Percentiles rank a stretch among this genome's conserved stretches.
These are phyloP conservation scores for Cloeon dipterum DNA, from an alignment of 2,888 invertebrate genomes.

Conservation along the genomic window DNA sequence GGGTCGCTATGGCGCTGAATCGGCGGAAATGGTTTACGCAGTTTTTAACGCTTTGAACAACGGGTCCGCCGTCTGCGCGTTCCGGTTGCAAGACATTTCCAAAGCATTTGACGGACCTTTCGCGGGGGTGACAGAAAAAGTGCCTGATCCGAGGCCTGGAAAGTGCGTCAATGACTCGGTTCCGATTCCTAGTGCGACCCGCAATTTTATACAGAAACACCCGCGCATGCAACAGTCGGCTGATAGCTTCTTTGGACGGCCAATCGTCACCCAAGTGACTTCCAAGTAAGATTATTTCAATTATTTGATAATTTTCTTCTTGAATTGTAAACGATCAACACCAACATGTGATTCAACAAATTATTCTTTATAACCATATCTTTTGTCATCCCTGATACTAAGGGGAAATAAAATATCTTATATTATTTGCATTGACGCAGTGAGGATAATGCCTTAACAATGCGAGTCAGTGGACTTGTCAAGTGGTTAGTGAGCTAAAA, in stretches of 20 bases:
- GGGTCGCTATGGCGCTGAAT: conserved; percentile 66
- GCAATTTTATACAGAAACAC: conserved; percentile 88
- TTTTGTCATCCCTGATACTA: no score
- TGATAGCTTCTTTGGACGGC: conserved; percentile 56
- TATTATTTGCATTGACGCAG: no score
- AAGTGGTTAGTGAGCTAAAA: no score
- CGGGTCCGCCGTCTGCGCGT: conserved; percentile 96
- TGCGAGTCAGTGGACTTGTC: no score
- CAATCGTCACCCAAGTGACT: conserved; percentile 67
- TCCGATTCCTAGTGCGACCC: conserved; percentile 59
- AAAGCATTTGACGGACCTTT: conserved; percentile 92
- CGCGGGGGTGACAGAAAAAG: conserved; percentile 85
- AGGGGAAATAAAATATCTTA: no score
- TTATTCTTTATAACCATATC: conserved; percentile 2
- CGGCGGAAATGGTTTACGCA: conserved; percentile 77
- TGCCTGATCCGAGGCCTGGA: conserved; percentile 66
- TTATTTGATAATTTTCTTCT: no score
- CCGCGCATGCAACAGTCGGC: conserved; percentile 89
- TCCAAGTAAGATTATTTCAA: conserved; percentile 37
- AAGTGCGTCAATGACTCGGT: conserved; percentile 77
- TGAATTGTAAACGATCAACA: neutral
- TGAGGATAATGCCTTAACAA: no score
- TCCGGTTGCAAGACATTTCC: conserved; percentile 81
- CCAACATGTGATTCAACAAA: no score
- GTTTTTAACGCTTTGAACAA: conserved; percentile 93